A percentile compares a stretch with the other conserved stretches of the same genome.
Conservation (phyloP, 2,113 vertebrate genomes). For the Columba livia region DNA sequence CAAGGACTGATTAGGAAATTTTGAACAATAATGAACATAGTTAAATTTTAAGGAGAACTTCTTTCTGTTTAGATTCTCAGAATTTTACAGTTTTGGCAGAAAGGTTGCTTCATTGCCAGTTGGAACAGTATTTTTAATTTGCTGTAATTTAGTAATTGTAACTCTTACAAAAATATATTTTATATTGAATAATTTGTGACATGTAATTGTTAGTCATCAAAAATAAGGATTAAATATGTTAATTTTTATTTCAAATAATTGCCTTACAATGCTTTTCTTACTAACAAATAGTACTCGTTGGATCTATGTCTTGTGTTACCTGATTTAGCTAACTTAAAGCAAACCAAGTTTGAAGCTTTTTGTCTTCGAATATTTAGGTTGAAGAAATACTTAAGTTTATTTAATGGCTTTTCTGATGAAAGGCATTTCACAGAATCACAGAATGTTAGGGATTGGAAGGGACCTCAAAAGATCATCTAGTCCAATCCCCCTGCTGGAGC, state of each 20-base stretch:
- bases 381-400: neutral
- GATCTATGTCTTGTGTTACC: neutral
- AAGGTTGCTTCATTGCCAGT: conserved; percentile 17
- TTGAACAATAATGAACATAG: conserved; percentile 8
- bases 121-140: conserved; percentile 22
- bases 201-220: neutral
- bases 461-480: too few species aligned
- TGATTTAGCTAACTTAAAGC: neutral
- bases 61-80: neutral
- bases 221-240: neutral
- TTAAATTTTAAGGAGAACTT: conserved; percentile 34
- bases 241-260: neutral
- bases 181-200: neutral
- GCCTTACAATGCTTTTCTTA: neutral
- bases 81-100: conserved; percentile 30
- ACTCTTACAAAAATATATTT: neutral
- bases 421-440: neutral
- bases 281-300: neutral
- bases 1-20: conserved; percentile 38
- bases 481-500: too few species aligned
- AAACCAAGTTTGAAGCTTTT: neutral
- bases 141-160: conserved; percentile 27
- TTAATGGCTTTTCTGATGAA: neutral
- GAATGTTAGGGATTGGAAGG: too few species aligned
- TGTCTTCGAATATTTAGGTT: neutral